Conservation (phyloP, 2,888 invertebrate species). For the Uloborus plumipes region DNA sequence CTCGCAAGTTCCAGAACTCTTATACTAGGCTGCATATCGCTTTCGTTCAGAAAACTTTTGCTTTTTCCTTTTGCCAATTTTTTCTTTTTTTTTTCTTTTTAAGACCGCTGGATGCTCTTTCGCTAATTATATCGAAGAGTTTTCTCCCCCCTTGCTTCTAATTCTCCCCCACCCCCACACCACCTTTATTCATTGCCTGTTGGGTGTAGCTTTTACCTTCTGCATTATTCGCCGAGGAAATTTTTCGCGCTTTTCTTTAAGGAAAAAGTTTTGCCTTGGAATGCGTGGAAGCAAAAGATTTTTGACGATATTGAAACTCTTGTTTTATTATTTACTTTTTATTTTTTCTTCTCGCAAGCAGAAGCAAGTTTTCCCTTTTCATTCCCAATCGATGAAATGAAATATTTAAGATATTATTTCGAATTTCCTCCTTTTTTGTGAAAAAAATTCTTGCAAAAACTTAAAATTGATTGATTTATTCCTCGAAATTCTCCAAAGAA, state of each 20-base stretch:
- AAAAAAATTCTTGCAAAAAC: neutral
- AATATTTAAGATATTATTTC: constrained; percentile 51
- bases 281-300: constrained; percentile 27
- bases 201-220: constrained; percentile 37
- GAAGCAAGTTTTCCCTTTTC: neutral
- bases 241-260: constrained; percentile 32
- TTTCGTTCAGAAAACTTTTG: constrained; percentile 32
- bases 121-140: constrained; percentile 61
- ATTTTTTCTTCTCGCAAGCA: neutral
- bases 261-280: constrained; percentile 47
- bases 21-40: constrained; percentile 9
- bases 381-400: constrained; percentile 12
- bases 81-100: constrained; percentile 19
- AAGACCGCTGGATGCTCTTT: constrained; percentile 48
- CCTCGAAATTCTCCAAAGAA: no score
- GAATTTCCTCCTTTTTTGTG: neutral
- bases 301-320: constrained; percentile 33
- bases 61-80: constrained; percentile 23
- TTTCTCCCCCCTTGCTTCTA: neutral
- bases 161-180: neutral
- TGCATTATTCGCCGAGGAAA: constrained; percentile 40
- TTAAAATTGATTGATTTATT: no score
- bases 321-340: constrained; percentile 7
- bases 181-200: neutral
- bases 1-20: constrained; percentile 44